Evolutionary conservation across 2,797 vertebrate species (phyloP), one percentile per base, ranked within the genome.

Genomic region (Lateolabrax maculatus): DNA sequence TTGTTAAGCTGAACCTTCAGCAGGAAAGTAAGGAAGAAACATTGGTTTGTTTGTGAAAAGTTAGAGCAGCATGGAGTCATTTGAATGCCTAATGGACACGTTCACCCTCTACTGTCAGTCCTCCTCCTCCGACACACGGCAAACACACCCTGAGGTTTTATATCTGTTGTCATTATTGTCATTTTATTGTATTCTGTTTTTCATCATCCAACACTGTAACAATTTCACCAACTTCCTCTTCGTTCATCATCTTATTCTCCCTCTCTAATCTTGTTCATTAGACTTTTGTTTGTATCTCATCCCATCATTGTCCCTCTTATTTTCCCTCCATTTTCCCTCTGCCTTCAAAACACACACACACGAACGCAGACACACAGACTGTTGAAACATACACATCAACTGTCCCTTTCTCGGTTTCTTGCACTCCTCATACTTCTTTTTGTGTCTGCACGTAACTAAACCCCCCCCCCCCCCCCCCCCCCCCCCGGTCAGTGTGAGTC

Each of bases 181-280:
- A 62, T 66, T 15, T 44, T 51, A 68, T 67, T 82, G 49, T 44
- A 21, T 83, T 60, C 19, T 23, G 46, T 67, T 63, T 71, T 71
- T 60, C 75, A 76, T 65, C 64, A 53, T 57, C 49, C 31, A 34
- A 19, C 58, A 25, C 31, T 63, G 39, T 79, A 70, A 80, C 34
- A 72, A 13, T 80, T 63, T 68, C 36, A 27, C 25, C 12, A 57
- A 34, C 60, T 83, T 79, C 41, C 57, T 73, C 34, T 75, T 57
- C 51, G 74, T 75, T 77, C 62, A 56, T 46, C n/a, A 6, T 57
- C 51, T 60, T 25, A 49, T 43, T 56, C n/a, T 70, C 13, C 43
- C 31, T 27, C 49, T 55, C 18, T 23, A 49, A 62, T 37, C 31
- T 29, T 77, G 68, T 71, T 72, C 27, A 66, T 71, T 18, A 69